Evolutionary conservation across 2,797 vertebrate genomes (phyloP).

Genomic region (Chrysolophus pictus): DNA sequence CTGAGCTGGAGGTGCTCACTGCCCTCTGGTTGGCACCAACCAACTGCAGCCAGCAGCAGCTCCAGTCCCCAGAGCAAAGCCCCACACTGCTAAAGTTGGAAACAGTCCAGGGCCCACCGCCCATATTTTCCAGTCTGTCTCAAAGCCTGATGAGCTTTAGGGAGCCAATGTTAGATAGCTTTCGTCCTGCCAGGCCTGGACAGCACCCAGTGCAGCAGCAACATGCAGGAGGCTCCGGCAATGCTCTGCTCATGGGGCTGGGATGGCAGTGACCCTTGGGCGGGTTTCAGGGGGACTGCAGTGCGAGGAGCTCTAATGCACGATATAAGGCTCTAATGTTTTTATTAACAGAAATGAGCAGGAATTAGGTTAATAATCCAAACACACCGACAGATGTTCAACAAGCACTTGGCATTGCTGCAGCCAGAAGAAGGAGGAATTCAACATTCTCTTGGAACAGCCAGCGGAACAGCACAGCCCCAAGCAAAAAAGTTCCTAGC

Average conservation of each 20-base stretch:
- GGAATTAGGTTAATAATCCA: conserved; percentile 64
- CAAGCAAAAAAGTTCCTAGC: background rate
- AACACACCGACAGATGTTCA: conserved; percentile 57
- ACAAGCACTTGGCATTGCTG: conserved; percentile 51
- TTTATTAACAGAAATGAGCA: conserved; percentile 43
- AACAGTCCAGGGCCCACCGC: background rate
- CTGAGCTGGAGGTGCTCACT: background rate
- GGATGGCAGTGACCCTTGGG: background rate
- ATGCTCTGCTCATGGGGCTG: background rate
- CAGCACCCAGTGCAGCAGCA: background rate
- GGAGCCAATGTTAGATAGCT: background rate
- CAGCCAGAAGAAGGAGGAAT: conserved; percentile 43
- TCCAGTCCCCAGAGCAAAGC: background rate
- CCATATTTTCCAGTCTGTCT: background rate
- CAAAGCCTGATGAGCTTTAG: background rate
- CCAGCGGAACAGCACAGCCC: background rate
- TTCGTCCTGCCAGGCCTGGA: background rate
- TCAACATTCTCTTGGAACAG: conserved; percentile 24
- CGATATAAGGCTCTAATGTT: conserved; percentile 8
- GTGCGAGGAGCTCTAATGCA: background rate
- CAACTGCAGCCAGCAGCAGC: accelerated
- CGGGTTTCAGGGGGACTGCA: background rate
- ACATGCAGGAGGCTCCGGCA: background rate
- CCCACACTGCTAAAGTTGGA: background rate
- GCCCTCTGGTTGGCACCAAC: background rate